Conservation (phyloP, 23 tunicate species). For the Styela clava region DNA sequence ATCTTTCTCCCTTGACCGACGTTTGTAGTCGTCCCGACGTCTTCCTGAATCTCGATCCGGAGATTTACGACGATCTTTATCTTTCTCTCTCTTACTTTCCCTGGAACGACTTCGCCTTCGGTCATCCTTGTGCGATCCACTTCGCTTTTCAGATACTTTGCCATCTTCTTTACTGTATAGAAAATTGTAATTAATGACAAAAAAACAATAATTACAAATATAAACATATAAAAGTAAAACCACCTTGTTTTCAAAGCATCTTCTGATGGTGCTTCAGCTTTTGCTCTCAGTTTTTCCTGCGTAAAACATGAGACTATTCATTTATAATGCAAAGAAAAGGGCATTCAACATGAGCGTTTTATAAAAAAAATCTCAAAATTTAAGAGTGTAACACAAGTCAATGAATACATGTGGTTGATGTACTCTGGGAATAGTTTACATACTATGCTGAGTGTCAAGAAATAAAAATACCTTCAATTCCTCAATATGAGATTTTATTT, state of each 20-base stretch:
- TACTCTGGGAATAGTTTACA: no score
- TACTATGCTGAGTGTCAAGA: no score
- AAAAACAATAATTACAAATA: not conserved
- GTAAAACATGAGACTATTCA: not conserved
- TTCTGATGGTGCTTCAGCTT: not conserved
- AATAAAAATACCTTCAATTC: conserved; percentile 86
- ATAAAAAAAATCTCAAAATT: no score
- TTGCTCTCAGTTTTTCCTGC: conserved; percentile 1
- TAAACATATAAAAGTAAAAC: not conserved
- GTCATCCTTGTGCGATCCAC: conserved; percentile 1
- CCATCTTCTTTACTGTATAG: not conserved
- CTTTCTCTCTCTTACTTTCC: conserved; percentile 14
- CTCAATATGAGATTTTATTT: conserved; percentile 72
- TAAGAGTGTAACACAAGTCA: no score
- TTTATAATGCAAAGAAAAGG: no score
- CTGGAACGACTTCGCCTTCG: not conserved
- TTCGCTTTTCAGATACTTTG: conserved; percentile 26
- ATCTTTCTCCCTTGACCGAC: conserved; percentile 19
- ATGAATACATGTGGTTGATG: no score
- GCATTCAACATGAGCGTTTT: no score
- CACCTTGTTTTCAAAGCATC: not conserved
- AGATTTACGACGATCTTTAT: conserved; percentile 5
- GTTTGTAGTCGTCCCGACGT: conserved; percentile 20
- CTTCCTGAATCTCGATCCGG: conserved; percentile 15
- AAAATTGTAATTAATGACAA: not conserved